These are phyloP conservation scores for Andricus curvator DNA, from an alignment of 2,888 invertebrate species.

Conservation along the genomic window DNA sequence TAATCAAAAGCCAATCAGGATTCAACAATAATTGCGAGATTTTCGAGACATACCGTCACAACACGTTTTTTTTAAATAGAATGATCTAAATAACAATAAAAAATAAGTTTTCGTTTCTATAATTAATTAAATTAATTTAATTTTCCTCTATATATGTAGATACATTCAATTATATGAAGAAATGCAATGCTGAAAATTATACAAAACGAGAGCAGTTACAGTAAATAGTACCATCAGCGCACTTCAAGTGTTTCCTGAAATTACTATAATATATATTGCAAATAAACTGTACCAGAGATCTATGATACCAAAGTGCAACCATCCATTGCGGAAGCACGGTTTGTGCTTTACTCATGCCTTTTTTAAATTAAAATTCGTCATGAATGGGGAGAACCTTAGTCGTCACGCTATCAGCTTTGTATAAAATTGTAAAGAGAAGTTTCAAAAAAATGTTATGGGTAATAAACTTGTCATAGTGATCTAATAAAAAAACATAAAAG, in stretches of 20 bases:
- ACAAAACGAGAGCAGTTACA: not conserved
- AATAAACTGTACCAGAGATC: conserved; percentile 30
- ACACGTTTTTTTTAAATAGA: too few species aligned
- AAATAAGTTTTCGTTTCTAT: too few species aligned
- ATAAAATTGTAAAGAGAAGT: not conserved
- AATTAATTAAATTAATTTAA: not conserved
- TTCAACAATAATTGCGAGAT: too few species aligned
- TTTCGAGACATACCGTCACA: too few species aligned
- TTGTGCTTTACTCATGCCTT: conserved; percentile 42
- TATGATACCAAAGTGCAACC: conserved; percentile 35
- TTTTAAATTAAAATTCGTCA: conserved; percentile 45
- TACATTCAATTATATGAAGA: not conserved
- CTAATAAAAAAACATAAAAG: too few species aligned
- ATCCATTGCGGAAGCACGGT: conserved; percentile 44
- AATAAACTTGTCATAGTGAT: not conserved
- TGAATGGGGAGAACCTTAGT: conserved; percentile 41
- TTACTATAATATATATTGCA: conserved; percentile 44
- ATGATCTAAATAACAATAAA: too few species aligned
- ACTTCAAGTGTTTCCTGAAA: not conserved
- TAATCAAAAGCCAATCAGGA: too few species aligned
- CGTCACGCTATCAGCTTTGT: conserved; percentile 34
- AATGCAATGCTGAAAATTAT: not conserved
- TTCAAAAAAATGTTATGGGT: not conserved
- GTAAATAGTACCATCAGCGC: conserved; percentile 6
- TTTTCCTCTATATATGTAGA: not conserved